Evolutionary conservation across 35 echinoderm and acorn worm species (phyloP).

Genomic region (Ptychodera flava): DNA sequence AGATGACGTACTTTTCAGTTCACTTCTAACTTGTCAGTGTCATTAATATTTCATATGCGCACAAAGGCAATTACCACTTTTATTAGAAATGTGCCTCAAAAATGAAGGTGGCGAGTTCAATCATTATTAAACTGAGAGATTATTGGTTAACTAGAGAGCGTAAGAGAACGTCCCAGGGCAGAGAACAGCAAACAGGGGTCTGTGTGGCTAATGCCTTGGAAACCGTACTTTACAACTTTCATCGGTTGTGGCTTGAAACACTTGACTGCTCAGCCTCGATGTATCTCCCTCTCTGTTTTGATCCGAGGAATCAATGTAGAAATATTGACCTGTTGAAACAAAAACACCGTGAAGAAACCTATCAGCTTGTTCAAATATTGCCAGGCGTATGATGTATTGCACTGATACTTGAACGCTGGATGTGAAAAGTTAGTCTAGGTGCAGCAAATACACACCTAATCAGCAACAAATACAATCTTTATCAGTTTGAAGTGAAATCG

Average conservation of each 20-base stretch:
- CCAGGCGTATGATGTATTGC: background rate
- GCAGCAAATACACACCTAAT: background rate
- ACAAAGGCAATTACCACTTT: too few species aligned
- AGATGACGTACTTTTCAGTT: background rate
- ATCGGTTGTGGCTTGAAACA: background rate
- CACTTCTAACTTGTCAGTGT: too few species aligned
- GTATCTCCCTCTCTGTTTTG: background rate
- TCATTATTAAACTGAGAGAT: too few species aligned
- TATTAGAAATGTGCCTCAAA: too few species aligned
- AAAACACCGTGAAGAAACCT: background rate
- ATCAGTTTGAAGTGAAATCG: background rate
- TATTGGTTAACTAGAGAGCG: too few species aligned
- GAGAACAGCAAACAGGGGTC: too few species aligned
- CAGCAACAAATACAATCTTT: background rate
- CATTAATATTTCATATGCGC: too few species aligned
- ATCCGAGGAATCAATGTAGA: background rate
- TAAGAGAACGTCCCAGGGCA: too few species aligned
- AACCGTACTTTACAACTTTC: background rate
- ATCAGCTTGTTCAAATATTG: background rate
- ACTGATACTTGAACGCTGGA: background rate
- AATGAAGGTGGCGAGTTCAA: too few species aligned
- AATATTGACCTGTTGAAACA: slow-evolving; percentile 9
- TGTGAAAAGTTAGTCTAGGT: background rate
- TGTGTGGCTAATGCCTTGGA: too few species aligned
- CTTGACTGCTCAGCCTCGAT: slow-evolving; percentile 11